Base-by-base conservation (phyloP, 2,888 invertebrate species). In the Bugula neritina region DNA sequence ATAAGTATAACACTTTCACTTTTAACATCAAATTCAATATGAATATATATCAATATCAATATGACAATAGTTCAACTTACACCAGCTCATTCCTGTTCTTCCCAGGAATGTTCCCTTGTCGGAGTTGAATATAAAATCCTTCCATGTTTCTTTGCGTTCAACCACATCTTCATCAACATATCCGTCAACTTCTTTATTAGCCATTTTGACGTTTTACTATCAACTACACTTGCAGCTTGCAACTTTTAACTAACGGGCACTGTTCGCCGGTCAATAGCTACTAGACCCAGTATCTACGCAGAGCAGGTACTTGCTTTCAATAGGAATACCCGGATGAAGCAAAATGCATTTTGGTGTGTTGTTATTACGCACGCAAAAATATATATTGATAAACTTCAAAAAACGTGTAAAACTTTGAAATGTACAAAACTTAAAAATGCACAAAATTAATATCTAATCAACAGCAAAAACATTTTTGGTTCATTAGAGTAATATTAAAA, bases 31-130 rank as follows among this genome's bases (percentile, higher is more conserved):
- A n/a, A n/a, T n/a, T n/a, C n/a, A n/a, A n/a, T n/a, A 43, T 43
- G 43, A 17, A 43, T 10, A 43, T 43, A 43, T 43, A 17, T 17
- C 17, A 43, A 43, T 43, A 43, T 43, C 43, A 43, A 43, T 43
- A 43, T 43, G 43, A 43, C 43, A 43, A n/a, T n/a, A n/a, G n/a
- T n/a, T n/a, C n/a, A n/a, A n/a, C 63, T 57, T 76, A 74, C 74
- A 55, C 76, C 76, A 76, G 35, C 74, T 74, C 34, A 72, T 55
- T 25, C 75, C 75, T 35, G 74, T 76, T 71, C 76, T 72, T 21
- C 76, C 76, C 23, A 76, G 63, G 35, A 73, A 69, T 43, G 71
- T 72, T 31, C 74, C 74, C 25, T 71, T 73, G 23, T 73, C 71
- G 0, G 35, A 3, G 54, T 73, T 73, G 58, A 58, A 73, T 29